Conservation (phyloP, 2,888 invertebrate species). For the Rhagophthalmus giganteus region DNA sequence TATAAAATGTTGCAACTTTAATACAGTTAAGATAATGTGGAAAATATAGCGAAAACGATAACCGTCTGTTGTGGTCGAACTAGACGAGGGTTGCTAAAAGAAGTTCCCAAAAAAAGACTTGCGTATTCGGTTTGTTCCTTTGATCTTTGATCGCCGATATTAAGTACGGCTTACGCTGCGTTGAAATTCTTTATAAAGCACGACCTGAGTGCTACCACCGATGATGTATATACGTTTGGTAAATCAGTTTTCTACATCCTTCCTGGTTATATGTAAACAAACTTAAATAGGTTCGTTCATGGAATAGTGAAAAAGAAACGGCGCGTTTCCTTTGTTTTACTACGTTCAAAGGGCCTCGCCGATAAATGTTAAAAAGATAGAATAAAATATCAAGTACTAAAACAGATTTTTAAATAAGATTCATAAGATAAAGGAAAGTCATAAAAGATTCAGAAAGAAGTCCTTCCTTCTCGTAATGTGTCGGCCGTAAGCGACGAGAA, state of each 20-base stretch:
- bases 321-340: neutral
- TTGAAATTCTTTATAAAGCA: conserved; percentile 6
- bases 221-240: neutral
- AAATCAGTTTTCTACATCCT: conserved; percentile 9
- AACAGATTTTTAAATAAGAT: conserved; percentile 11
- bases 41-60: neutral
- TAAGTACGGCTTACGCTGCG: conserved; percentile 1
- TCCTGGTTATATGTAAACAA: too few relatives aligned
- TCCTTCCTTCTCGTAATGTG: conserved; percentile 23
- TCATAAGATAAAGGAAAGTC: conserved; percentile 15
- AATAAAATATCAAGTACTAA: neutral
- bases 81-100: neutral
- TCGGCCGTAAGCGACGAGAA: conserved; percentile 19
- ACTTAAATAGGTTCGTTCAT: too few relatives aligned
- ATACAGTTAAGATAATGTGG: neutral
- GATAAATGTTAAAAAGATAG: neutral
- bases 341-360: neutral
- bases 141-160: conserved; percentile 13
- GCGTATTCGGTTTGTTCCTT: conserved; percentile 12
- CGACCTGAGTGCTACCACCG: conserved; percentile 2
- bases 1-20: neutral
- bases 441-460: conserved; percentile 22
- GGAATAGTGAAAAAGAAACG: too few relatives aligned
- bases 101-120: conserved; percentile 8
- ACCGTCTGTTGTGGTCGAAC: neutral